Evolutionary conservation across 2,888 invertebrate genomes (phyloP).

Genomic region (Sycophila texana): DNA sequence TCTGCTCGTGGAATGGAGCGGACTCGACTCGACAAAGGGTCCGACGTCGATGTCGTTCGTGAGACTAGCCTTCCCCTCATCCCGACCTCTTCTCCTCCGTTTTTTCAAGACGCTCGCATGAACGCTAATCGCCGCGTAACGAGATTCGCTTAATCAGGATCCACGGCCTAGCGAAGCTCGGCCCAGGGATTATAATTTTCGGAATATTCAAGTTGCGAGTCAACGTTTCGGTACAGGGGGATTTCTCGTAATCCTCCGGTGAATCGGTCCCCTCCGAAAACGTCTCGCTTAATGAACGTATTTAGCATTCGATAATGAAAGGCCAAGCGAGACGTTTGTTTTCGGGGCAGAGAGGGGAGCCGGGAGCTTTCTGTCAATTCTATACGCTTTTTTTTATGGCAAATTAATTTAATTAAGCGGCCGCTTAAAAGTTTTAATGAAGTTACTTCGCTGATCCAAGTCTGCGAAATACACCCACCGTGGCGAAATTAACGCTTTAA

Average conservation of each 20-base stretch:
- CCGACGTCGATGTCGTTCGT: too few relatives aligned
- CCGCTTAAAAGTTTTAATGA: too few relatives aligned
- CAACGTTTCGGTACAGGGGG: neutral
- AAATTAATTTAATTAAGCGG: conserved; percentile 1
- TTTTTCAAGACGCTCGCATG: too few relatives aligned
- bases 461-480: too few relatives aligned
- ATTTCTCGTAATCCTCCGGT: neutral
- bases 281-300: conserved; percentile 18
- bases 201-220: neutral
- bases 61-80: too few relatives aligned
- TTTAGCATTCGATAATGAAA: conserved; percentile 15
- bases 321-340: neutral
- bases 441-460: too few relatives aligned
- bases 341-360: neutral
- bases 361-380: neutral
- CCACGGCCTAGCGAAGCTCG: neutral
- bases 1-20: too few relatives aligned
- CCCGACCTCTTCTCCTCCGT: too few relatives aligned
- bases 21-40: too few relatives aligned
- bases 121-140: neutral
- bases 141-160: neutral
- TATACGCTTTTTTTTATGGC: too few relatives aligned
- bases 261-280: conserved; percentile 6
- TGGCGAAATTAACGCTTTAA: too few relatives aligned
- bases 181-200: conserved; percentile 4